Conservation (phyloP, 2,113 vertebrate species). For the Aplodontia rufa region DNA sequence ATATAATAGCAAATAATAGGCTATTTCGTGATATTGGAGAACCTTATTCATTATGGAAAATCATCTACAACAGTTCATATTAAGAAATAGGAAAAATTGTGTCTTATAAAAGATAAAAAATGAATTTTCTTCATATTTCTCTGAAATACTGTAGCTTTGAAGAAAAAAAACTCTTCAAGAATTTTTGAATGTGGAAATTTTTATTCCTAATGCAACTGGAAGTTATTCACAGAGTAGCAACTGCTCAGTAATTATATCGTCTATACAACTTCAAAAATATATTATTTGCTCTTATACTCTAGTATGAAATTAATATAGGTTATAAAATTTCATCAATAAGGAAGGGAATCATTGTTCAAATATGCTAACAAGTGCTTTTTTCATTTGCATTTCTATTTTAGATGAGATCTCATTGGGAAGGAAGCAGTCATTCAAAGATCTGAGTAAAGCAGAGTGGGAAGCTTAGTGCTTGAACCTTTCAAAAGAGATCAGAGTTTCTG, state of each 20-base stretch:
- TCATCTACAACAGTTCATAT: not conserved
- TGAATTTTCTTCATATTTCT: not conserved
- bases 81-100: not conserved
- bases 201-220: not conserved
- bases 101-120: not conserved
- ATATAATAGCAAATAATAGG: not conserved
- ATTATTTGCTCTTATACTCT: not conserved
- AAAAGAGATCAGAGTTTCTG: not conserved
- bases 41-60: not conserved
- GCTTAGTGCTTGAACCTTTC: too few species aligned
- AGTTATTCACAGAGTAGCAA: not conserved
- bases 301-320: not conserved
- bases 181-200: not conserved
- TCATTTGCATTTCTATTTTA: not conserved
- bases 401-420: not conserved
- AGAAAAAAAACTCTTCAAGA: not conserved
- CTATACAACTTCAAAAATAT: not conserved
- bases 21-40: not conserved
- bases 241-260: not conserved
- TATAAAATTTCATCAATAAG: not conserved
- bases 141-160: not conserved
- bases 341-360: not conserved
- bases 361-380: not conserved
- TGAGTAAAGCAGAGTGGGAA: not conserved
- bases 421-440: not conserved